Conservation (phyloP, 2,888 invertebrate genomes). For the Myopa tessellatipennis region DNA sequence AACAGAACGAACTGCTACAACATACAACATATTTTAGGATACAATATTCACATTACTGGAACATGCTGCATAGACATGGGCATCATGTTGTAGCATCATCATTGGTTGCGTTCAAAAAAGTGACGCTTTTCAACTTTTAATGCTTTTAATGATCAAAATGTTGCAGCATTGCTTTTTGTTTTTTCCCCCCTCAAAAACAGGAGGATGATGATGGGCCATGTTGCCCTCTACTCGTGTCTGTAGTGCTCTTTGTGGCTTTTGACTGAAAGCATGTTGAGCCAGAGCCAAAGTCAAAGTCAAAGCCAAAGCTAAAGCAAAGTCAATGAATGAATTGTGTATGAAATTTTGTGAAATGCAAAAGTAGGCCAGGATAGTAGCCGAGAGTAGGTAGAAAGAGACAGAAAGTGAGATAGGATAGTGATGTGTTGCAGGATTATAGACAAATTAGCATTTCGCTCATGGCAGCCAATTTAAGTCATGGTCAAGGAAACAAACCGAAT, state of each 20-base stretch:
- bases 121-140: constrained; percentile 62
- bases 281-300: no score
- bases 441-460: constrained; percentile 33
- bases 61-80: not conserved
- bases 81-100: no score
- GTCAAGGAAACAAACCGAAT: not conserved
- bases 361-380: not conserved
- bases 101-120: constrained; percentile 46
- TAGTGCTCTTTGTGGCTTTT: not conserved
- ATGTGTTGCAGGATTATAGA: not conserved
- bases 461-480: constrained; percentile 18
- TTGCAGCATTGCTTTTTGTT: constrained; percentile 5
- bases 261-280: no score
- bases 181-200: constrained; percentile 3
- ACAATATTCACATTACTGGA: not conserved
- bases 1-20: not conserved
- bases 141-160: constrained; percentile 59
- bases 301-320: not conserved
- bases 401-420: not conserved
- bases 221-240: not conserved
- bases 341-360: not conserved
- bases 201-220: not conserved
- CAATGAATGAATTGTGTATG: not conserved
- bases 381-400: not conserved
- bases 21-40: not conserved